phyloP scores from a whole-genome alignment of 2,888 invertebrate species.

The Drosophila neotestacea region DNA sequence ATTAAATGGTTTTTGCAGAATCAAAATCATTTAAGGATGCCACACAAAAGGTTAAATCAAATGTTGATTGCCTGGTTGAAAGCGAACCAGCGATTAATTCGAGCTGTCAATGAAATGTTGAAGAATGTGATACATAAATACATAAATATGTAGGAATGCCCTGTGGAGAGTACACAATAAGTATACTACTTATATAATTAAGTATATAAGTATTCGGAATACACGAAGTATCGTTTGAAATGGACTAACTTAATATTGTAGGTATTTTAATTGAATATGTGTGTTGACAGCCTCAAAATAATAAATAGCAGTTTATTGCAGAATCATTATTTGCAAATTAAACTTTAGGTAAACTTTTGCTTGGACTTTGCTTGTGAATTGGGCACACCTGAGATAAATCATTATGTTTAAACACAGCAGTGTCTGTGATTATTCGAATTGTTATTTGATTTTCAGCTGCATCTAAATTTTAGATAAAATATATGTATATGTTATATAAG shows the following conservation, averaged over 20 bases:
- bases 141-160: neutral
- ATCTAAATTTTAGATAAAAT: constrained; percentile 14
- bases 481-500: neutral
- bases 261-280: neutral
- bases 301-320: constrained; percentile 1
- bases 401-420: neutral
- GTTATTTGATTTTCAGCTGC: constrained; percentile 16
- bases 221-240: neutral
- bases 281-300: neutral
- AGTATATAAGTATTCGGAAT: neutral
- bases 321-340: neutral
- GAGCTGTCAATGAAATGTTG: neutral
- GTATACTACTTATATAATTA: too few species aligned
- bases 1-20: neutral
- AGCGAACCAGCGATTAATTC: too few species aligned
- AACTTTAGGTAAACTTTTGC: neutral
- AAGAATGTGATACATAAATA: neutral
- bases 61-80: neutral
- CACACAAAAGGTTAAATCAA: too few species aligned
- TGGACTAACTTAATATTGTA: neutral
- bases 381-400: constrained; percentile 10
- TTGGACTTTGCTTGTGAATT: constrained; percentile 9
- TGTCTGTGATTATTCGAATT: neutral
- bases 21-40: too few species aligned
- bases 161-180: neutral